Evolutionary conservation across 2,888 invertebrate species (phyloP), one percentile per base, ranked within the genome.

Genomic region (Cheilosia pagana): DNA sequence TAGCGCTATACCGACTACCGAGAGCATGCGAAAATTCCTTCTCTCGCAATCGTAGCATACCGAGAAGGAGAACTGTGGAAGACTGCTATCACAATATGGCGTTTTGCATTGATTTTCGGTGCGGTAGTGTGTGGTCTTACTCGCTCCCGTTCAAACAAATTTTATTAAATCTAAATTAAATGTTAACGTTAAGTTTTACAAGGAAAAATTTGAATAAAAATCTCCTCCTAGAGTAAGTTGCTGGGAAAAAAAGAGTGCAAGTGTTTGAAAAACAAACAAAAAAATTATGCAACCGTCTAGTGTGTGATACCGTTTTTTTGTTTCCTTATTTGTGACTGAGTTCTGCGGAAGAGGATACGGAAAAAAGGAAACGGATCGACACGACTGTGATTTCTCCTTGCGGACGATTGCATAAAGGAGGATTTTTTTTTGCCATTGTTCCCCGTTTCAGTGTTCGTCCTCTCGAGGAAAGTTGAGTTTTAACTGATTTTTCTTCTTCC

Each of bases 41-140:
- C 75, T 83, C 67, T 39, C 48, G 71, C 78, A 78, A 23, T 12
- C 31, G 65, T 78, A 78, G 48, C 48, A 48, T 48, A 12, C 50
- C 23, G 48, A 3, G 12, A 77, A 50, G 62, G 71, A 79, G 63
- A 82, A 81, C 75, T 48, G 35, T 35, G 60, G 65, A 71, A n/a
- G n/a, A 77, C 77, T 81, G 68, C 86, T 71, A 87, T 86, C 87
- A 35, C 35, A 88, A 88, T 86, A 88, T 88, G 87, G 87, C 87
- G 87, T 87, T 88, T 86, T 81, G 87, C 87, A 88, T 88, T 88
- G 87, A 88, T 88, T 88, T 88, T 88, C 87, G 81, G 87, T 87
- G 76, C 87, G 87, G 86, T 82, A 85, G 81, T 81, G 81, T 85
- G 71, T 74, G 85, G 59, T 79, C 60, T 67, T 55, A 79, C 68